phyloP scores from a whole-genome alignment of 2,113 vertebrate genomes.

The Cyrtonyx montezumae region DNA sequence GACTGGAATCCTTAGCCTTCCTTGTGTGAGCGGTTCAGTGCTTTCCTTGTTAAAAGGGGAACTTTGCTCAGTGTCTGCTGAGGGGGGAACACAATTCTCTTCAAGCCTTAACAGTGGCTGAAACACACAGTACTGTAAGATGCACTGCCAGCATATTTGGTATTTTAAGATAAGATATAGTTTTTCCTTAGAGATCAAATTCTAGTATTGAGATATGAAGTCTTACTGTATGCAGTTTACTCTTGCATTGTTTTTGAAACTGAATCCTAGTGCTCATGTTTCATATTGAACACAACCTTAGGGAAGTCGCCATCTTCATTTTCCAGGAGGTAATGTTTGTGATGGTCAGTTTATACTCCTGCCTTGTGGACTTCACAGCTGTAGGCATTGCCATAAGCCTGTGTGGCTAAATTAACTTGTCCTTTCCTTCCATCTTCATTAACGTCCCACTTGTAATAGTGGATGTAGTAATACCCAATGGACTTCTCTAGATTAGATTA shows the following conservation, averaged over 20 bases:
- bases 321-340: not conserved
- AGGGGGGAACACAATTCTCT: constrained; percentile 28
- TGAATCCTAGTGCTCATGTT: not conserved
- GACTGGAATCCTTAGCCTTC: not conserved
- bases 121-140: constrained; percentile 65
- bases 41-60: constrained; percentile 24
- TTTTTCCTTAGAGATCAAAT: constrained; percentile 55
- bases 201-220: constrained; percentile 38
- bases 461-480: constrained; percentile 17
- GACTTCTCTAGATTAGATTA: constrained; percentile 52
- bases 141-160: constrained; percentile 71
- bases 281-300: not conserved
- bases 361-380: constrained; percentile 2
- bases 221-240: constrained; percentile 20
- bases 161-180: constrained; percentile 40
- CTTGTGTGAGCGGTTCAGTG: not conserved
- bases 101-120: constrained; percentile 71
- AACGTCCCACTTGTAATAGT: not conserved
- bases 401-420: not conserved
- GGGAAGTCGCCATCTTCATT: not conserved
- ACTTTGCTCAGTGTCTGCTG: not conserved
- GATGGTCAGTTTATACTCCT: not conserved
- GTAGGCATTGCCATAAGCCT: not conserved
- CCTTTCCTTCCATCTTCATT: not conserved
- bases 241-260: constrained; percentile 5